A percentile compares a stretch with the other conserved stretches of the same genome.
Evolutionary conservation across 2,113 vertebrate genomes (phyloP).

Genomic region (Archocentrus centrarchus): DNA sequence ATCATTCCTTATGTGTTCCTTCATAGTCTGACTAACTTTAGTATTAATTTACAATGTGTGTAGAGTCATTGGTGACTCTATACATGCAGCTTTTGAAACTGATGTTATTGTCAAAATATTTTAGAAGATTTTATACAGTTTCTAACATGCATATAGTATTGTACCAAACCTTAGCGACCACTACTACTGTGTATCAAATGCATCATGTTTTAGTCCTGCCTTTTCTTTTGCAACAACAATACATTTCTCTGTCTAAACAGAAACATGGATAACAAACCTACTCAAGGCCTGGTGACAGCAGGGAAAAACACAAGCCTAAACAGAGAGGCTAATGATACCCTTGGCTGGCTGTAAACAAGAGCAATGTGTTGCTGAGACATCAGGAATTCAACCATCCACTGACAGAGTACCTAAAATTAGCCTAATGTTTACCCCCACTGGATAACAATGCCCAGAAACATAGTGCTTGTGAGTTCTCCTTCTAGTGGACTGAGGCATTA

Average conservation of each 20-base stretch:
- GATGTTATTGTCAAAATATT: not conserved
- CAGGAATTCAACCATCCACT: constrained; percentile 71
- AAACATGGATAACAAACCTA: constrained; percentile 50
- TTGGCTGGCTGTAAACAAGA: constrained; percentile 76
- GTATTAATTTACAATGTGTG: too few relatives aligned
- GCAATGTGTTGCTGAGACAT: constrained; percentile 75
- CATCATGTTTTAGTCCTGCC: constrained; percentile 7
- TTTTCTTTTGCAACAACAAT: constrained; percentile 14
- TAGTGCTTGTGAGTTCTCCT: not conserved
- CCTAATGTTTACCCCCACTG: constrained; percentile 64
- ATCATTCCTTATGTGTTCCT: too few relatives aligned
- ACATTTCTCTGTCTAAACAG: constrained; percentile 54
- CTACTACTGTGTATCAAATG: not conserved
- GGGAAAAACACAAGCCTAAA: constrained; percentile 70
- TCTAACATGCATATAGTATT: not conserved
- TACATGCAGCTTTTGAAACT: not conserved
- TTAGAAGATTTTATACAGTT: not conserved
- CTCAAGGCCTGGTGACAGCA: constrained; percentile 54
- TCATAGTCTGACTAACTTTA: too few relatives aligned
- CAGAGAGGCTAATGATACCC: constrained; percentile 78
- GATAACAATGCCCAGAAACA: constrained; percentile 59
- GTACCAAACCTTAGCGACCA: not conserved
- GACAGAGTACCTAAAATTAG: constrained; percentile 71
- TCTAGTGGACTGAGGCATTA: not conserved
- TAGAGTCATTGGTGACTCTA: not conserved